A percentile compares a stretch with the other conserved stretches of the same genome.
These are phyloP conservation scores for Eugnorisma glareosa DNA, from an alignment of 2,888 invertebrate genomes.

Conservation along the genomic window DNA sequence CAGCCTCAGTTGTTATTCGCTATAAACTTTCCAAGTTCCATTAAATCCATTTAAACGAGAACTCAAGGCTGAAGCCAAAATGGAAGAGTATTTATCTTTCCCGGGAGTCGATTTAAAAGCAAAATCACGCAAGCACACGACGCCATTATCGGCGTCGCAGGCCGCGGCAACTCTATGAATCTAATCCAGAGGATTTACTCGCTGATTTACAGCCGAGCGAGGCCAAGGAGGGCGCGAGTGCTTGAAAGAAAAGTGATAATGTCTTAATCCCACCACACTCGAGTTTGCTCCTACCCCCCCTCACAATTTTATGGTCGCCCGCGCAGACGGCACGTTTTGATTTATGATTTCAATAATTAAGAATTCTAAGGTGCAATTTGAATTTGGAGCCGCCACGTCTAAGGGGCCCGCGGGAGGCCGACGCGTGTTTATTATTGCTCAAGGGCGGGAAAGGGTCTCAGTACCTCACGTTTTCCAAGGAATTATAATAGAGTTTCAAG, in stretches of 20 bases:
- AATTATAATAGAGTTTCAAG: constrained; percentile 83
- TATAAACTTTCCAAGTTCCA: constrained; percentile 82
- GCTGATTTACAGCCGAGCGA: constrained; percentile 90
- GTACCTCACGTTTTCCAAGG: constrained; percentile 85
- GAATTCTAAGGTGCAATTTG: constrained; percentile 91
- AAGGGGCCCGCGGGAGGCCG: constrained; percentile 85
- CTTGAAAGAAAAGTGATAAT: constrained; percentile 92
- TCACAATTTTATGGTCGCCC: constrained; percentile 89
- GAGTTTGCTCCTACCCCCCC: constrained; percentile 77
- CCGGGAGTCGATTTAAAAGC: constrained; percentile 89
- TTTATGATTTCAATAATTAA: constrained; percentile 91
- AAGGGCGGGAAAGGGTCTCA: constrained; percentile 86
- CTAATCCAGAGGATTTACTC: constrained; percentile 91
- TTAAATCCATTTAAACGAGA: constrained; percentile 84
- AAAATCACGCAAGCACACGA: constrained; percentile 89
- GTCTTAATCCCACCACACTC: constrained; percentile 92
- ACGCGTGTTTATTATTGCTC: constrained; percentile 90
- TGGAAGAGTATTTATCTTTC: constrained; percentile 88
- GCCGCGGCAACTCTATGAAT: constrained; percentile 90
- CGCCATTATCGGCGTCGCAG: constrained; percentile 88
- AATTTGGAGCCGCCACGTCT: constrained; percentile 86
- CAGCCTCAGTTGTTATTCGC: constrained; percentile 82
- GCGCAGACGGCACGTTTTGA: constrained; percentile 90
- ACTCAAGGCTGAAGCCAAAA: constrained; percentile 83
- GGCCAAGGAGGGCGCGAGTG: constrained; percentile 86